A percentile compares a stretch with the other conserved stretches of the same genome.
Evolutionary conservation across 1,140 invertebrate species (phyloP).

Genomic region (Brachystomella parvula): DNA sequence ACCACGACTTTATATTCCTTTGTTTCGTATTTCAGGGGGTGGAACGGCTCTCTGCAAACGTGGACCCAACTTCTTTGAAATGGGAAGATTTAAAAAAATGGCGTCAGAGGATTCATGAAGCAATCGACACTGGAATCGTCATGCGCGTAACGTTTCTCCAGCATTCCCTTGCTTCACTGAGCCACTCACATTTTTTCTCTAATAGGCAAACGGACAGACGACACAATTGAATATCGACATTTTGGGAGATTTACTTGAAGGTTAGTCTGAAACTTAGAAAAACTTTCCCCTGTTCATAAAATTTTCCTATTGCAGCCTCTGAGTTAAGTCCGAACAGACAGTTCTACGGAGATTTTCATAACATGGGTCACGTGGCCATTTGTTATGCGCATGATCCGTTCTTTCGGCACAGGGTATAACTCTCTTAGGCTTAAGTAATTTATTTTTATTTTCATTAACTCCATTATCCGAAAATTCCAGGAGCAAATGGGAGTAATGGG

Average conservation of each 20-base stretch:
- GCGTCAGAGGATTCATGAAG: conserved; percentile 63
- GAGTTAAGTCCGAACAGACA: conserved; percentile 59
- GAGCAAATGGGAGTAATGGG: conserved; percentile 7
- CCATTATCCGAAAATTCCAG: neutral
- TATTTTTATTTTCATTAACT: neutral
- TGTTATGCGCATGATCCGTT: conserved; percentile 64
- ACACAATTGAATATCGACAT: conserved; percentile 53
- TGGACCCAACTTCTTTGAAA: neutral
- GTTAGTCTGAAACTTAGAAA: neutral
- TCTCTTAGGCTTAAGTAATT: neutral
- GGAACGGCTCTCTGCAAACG: conserved; percentile 13
- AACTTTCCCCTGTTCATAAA: neutral
- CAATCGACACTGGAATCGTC: conserved; percentile 59
- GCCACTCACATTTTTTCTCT: too few relatives aligned
- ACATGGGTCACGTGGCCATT: conserved; percentile 59
- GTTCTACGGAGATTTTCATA: conserved; percentile 62
- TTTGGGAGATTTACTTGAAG: conserved; percentile 53
- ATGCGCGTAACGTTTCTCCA: conserved; percentile 36
- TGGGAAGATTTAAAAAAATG: conserved; percentile 61
- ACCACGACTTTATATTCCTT: neutral
- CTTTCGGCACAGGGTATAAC: conserved; percentile 39
- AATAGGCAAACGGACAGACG: neutral
- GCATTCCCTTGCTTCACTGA: too few relatives aligned
- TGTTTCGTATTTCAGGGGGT: conserved; percentile 33
- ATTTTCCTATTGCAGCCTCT: conserved; percentile 57